Evolutionary conservation across 2,888 invertebrate species (phyloP), one percentile per base, ranked within the genome.

Genomic region (Metacarcinus magister): DNA sequence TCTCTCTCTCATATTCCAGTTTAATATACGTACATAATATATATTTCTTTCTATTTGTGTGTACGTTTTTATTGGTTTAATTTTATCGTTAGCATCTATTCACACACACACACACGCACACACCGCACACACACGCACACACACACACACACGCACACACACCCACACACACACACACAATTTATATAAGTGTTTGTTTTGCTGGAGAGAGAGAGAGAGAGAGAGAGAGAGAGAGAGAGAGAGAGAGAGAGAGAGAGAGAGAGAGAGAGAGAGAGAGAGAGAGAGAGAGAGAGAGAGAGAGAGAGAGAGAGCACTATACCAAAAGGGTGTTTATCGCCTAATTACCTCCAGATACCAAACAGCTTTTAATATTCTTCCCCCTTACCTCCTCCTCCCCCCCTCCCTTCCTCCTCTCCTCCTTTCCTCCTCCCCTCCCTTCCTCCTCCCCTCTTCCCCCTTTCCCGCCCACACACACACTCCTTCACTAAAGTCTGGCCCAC

Each of bases 61-160:
- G 48, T 48, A 10, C 48, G 48, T 48, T 48, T 48, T 48, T n/a
- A n/a, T 48, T 48, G 10, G 5, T 48, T 48, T 10, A 48, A 48
- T 48, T 7, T 10, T 7, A 10, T 48, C 5, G 48, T 10, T 48
- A 4, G 4, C 48, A 48, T 48, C 48, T 10, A 82, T 5, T 4
- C 82, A 82, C 82, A 82, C 82, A 82, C 82, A 82, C 82, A 82
- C 82, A 82, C 82, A 82, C 82, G 32, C 82, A 82, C 82, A 82
- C 82, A 82, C 82, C 82, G 32, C 82, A 82, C 82, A 82, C 82
- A 82, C 82, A 82, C 82, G 32, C 82, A 82, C 82, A 82, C 82
- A 82, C 82, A 82, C 82, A 82, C 82, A 82, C 82, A 82, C 82
- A 82, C 82, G 32, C 82, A 82, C 82, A 82, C 82, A 82, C 82